These are phyloP conservation scores for Lasioglossum marginatum DNA, from an alignment of 2,888 invertebrate species.

Conservation along the genomic window DNA sequence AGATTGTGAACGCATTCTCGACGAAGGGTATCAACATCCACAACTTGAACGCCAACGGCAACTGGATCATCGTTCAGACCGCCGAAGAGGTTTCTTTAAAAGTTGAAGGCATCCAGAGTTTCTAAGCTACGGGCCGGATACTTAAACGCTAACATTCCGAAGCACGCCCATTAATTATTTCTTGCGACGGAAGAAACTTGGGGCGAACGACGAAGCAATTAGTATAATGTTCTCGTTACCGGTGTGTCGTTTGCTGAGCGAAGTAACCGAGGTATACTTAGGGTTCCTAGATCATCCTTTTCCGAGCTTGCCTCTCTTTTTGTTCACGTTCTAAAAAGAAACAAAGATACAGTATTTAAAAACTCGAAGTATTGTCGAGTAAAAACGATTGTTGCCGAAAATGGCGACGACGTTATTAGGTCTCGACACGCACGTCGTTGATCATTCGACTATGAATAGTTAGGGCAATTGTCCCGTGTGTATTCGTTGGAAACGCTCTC, in stretches of 20 bases:
- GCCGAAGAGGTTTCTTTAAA: conserved; percentile 69
- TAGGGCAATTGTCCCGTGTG: neutral
- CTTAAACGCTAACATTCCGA: neutral
- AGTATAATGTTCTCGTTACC: neutral
- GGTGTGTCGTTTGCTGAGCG: neutral
- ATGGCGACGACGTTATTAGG: neutral
- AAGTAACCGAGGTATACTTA: neutral
- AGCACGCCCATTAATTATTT: neutral
- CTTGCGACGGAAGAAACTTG: neutral
- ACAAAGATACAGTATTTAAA: conserved; percentile 58
- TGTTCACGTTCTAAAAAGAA: neutral
- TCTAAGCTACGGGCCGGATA: conserved; percentile 53
- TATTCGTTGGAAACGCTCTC: conserved; percentile 11
- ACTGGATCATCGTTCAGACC: conserved; percentile 82
- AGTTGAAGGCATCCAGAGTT: conserved; percentile 74
- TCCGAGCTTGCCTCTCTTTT: neutral
- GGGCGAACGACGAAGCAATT: neutral
- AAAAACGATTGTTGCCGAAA: conserved; percentile 1
- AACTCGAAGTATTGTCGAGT: neutral
- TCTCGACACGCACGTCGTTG: conserved; percentile 26
- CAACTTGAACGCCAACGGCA: conserved; percentile 78
- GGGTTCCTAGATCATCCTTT: neutral
- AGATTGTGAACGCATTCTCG: conserved; percentile 78
- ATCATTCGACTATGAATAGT: conserved; percentile 35
- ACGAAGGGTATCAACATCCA: conserved; percentile 76